These are phyloP conservation scores for Prochilodus magdalenae DNA, from an alignment of 2,113 vertebrate species.

Conservation along the genomic window DNA sequence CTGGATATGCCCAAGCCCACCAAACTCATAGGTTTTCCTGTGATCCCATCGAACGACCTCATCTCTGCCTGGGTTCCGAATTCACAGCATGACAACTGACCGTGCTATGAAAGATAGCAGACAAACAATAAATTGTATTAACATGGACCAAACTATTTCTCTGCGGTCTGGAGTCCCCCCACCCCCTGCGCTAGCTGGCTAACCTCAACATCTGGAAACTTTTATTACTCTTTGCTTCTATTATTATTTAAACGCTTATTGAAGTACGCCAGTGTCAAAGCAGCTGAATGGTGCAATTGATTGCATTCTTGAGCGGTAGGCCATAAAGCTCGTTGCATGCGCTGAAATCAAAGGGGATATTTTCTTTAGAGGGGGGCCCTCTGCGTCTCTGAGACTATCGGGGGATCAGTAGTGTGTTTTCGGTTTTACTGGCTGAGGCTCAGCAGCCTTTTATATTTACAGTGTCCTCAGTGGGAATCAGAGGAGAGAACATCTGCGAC, in stretches of 20 bases:
- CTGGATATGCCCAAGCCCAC: neutral
- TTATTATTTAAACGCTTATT: constrained; percentile 40
- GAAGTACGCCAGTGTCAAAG: constrained; percentile 52
- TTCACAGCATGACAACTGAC: constrained; percentile 15
- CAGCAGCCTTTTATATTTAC: constrained; percentile 66
- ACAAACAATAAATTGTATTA: constrained; percentile 42
- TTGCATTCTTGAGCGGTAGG: constrained; percentile 46
- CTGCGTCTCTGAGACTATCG: constrained; percentile 52
- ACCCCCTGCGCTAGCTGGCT: constrained; percentile 27
- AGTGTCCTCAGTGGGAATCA: constrained; percentile 53
- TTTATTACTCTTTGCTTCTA: constrained; percentile 41
- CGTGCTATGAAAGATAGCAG: constrained; percentile 34
- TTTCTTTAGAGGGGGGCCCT: constrained; percentile 55
- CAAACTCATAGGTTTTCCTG: neutral
- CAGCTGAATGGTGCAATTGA: constrained; percentile 37
- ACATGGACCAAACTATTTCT: constrained; percentile 43
- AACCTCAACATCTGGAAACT: constrained; percentile 60
- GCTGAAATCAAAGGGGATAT: constrained; percentile 60
- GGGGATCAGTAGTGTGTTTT: constrained; percentile 66
- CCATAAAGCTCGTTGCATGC: constrained; percentile 55
- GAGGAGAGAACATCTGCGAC: constrained; percentile 70
- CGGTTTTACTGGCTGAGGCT: constrained; percentile 67
- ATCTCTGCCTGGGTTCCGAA: constrained; percentile 11
- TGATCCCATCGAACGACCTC: constrained; percentile 13
- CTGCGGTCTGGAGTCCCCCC: constrained; percentile 33